A percentile compares a stretch with the other conserved stretches of the same genome.
Conservation (phyloP, 2,888 invertebrate species). For the Chymomyza caudatula region DNA sequence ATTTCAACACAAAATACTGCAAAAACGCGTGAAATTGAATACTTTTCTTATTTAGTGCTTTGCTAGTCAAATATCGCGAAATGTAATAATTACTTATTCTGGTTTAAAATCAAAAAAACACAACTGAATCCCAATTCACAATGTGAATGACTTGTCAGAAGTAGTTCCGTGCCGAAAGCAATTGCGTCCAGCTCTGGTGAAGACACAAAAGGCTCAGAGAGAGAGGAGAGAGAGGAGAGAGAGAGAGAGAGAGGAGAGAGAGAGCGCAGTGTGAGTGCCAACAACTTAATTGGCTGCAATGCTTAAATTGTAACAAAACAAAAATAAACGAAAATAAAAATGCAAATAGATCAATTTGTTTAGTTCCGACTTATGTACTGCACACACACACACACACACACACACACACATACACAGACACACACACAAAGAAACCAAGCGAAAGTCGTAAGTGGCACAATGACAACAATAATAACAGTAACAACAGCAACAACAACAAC, state of each 20-base stretch:
- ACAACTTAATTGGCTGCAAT: not conserved
- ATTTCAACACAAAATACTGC: no score
- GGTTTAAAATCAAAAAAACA: no score
- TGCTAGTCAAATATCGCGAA: no score
- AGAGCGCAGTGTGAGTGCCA: not conserved
- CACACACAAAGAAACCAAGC: not conserved
- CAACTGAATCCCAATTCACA: no score
- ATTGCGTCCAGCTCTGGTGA: not conserved
- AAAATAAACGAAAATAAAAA: not conserved
- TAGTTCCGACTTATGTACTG: not conserved
- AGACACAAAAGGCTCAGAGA: not conserved
- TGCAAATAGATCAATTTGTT: not conserved
- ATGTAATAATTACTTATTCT: no score
- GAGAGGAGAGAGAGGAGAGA: not conserved
- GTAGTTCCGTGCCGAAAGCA: no score
- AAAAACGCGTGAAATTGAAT: no score
- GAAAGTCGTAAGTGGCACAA: not conserved
- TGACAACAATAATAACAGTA: conserved; percentile 1
- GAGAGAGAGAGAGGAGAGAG: not conserved
- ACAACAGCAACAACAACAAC: not conserved
- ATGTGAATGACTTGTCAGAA: no score
- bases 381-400: conserved; percentile 2
- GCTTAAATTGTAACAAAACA: not conserved
- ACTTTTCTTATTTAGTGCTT: no score
- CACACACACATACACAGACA: conserved; percentile 1